These are phyloP conservation scores for Phymastichus coffea DNA, from an alignment of 1,140 invertebrate species.

Conservation along the genomic window DNA sequence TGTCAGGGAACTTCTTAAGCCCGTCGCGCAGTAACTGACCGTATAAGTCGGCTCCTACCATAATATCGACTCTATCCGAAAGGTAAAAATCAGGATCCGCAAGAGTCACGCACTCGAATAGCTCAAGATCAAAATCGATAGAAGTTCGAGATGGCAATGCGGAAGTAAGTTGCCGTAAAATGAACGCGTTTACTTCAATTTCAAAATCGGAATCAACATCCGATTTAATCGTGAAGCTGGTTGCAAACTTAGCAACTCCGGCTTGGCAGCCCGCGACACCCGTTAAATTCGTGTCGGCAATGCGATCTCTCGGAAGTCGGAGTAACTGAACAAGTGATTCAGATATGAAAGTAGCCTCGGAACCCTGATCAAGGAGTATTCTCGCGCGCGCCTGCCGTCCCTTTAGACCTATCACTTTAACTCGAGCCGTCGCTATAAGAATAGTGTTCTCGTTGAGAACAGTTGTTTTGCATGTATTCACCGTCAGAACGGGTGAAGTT, in stretches of 20 bases:
- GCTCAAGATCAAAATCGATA: neutral
- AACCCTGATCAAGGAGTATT: too few relatives aligned
- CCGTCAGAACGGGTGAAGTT: too few relatives aligned
- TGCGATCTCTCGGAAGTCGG: neutral
- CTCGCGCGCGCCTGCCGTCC: neutral
- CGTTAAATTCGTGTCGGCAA: neutral
- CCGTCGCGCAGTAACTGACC: slow-evolving; percentile 17
- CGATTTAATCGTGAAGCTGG: neutral
- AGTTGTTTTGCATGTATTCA: too few relatives aligned
- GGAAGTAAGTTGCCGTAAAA: slow-evolving; percentile 1
- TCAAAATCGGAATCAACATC: neutral
- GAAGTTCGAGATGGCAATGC: neutral
- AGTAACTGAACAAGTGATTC: too few relatives aligned
- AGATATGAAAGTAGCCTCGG: too few relatives aligned
- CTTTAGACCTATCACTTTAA: neutral
- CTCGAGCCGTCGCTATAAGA: neutral
- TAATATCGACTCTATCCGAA: slow-evolving; percentile 10
- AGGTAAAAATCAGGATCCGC: slow-evolving; percentile 22
- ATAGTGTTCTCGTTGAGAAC: too few relatives aligned
- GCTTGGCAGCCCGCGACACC: neutral
- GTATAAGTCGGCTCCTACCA: slow-evolving; percentile 25
- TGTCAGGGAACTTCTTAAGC: neutral
- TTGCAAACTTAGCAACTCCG: neutral
- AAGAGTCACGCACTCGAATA: slow-evolving; percentile 6
- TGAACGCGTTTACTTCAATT: neutral